phyloP scores from a whole-genome alignment of 2,113 vertebrate species.

The Toxostoma redivivum region DNA sequence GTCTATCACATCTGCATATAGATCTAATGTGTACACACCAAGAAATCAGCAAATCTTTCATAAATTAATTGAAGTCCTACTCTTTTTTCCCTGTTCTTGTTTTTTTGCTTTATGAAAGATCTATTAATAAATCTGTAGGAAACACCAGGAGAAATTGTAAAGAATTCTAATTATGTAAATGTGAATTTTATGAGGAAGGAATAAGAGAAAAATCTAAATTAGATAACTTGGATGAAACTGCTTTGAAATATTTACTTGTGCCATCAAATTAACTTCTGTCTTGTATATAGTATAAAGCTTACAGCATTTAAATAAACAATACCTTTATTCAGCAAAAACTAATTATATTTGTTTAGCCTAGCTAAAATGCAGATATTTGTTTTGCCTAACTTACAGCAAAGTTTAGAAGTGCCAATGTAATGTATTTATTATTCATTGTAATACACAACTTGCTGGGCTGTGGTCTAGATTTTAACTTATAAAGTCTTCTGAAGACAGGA shows the following conservation, averaged over 20 bases:
- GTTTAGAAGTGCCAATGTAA: slow-evolving; percentile 14
- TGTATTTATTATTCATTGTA: slow-evolving; percentile 37
- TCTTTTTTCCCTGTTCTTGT: neutral
- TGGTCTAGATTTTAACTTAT: neutral
- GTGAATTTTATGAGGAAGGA: slow-evolving; percentile 5
- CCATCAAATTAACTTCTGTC: slow-evolving; percentile 61
- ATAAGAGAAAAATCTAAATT: neutral
- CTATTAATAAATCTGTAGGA: neutral
- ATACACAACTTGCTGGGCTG: neutral
- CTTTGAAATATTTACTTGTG: slow-evolving; percentile 63
- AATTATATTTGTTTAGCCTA: slow-evolving; percentile 68
- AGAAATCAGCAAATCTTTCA: neutral
- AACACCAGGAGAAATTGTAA: neutral
- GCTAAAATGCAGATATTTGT: neutral
- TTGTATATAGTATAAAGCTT: slow-evolving; percentile 59
- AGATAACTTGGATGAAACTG: slow-evolving; percentile 26
- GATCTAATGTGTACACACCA: neutral
- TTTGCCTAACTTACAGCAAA: slow-evolving; percentile 48
- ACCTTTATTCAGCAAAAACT: slow-evolving; percentile 53
- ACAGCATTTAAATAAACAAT: slow-evolving; percentile 67
- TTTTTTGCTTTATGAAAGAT: neutral
- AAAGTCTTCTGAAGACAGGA: neutral
- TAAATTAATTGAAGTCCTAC: neutral
- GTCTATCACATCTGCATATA: neutral
- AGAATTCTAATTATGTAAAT: slow-evolving; percentile 47